Evolutionary conservation across 2,797 vertebrate genomes (phyloP).

Genomic region (Sparus aurata): DNA sequence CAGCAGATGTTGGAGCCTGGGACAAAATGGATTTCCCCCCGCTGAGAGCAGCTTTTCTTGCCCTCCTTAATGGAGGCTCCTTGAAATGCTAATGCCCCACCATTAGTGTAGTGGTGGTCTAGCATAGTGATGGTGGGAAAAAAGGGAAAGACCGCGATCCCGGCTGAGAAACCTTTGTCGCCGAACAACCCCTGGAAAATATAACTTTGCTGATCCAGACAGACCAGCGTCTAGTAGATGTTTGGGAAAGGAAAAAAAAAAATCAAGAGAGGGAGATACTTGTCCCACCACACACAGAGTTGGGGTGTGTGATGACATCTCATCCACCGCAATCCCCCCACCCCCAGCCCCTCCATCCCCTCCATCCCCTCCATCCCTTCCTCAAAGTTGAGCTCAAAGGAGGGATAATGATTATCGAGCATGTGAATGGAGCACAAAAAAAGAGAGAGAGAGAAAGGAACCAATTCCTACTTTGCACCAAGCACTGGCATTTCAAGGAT

Average conservation of each 20-base stretch:
- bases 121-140: slow-evolving; percentile 90
- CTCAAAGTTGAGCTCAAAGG: slow-evolving; percentile 70
- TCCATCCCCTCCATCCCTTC: slow-evolving; percentile 32
- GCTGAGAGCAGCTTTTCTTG: slow-evolving; percentile 93
- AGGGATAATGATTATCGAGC: slow-evolving; percentile 71
- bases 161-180: slow-evolving; percentile 90
- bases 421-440: slow-evolving; percentile 59
- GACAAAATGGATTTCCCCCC: slow-evolving; percentile 94
- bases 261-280: slow-evolving; percentile 47
- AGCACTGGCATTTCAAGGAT: slow-evolving; percentile 69
- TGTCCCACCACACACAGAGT: slow-evolving; percentile 64
- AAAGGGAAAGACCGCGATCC: slow-evolving; percentile 83
- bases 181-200: slow-evolving; percentile 85
- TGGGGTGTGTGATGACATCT: slow-evolving; percentile 73
- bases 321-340: slow-evolving; percentile 38
- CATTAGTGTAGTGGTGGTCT: slow-evolving; percentile 90
- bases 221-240: slow-evolving; percentile 55
- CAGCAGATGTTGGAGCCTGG: slow-evolving; percentile 95
- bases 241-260: slow-evolving; percentile 35
- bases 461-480: slow-evolving; percentile 63
- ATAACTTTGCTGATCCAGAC: slow-evolving; percentile 83
- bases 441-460: slow-evolving; percentile 7
- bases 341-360: slow-evolving; percentile 8
- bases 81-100: slow-evolving; percentile 96
- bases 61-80: slow-evolving; percentile 91